Conservation (phyloP, 2,797 vertebrate genomes). For the Spondyliosoma cantharus region DNA sequence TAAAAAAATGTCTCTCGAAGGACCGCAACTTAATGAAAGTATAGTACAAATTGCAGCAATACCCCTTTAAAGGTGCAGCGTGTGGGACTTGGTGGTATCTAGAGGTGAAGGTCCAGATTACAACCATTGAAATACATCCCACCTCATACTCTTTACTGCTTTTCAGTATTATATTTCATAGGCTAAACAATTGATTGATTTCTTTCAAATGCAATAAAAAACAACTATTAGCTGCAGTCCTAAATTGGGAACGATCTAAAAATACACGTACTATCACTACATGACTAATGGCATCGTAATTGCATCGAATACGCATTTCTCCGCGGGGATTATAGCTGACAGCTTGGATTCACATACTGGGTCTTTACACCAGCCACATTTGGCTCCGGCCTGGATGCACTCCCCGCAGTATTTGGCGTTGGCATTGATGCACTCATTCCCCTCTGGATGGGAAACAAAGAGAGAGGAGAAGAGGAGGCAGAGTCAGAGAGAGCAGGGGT, state of each 20-base stretch:
- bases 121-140: too few relatives aligned
- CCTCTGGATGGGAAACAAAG: slow-evolving; percentile 85
- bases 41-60: neutral
- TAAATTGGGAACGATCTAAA: neutral
- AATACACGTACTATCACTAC: neutral
- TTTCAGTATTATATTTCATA: neutral
- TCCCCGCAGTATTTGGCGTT: slow-evolving; percentile 96
- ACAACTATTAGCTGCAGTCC: neutral
- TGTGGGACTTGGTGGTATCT: too few relatives aligned
- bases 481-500: slow-evolving; percentile 48
- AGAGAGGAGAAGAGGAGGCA: slow-evolving; percentile 45
- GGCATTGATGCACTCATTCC: slow-evolving; percentile 94
- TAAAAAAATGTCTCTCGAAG: too few relatives aligned
- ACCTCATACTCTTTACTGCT: too few relatives aligned
- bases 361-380: slow-evolving; percentile 97
- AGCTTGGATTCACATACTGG: slow-evolving; percentile 84
- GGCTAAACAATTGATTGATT: neutral
- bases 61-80: too few relatives aligned
- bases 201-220: neutral
- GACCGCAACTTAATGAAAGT: neutral
- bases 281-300: slow-evolving; percentile 11
- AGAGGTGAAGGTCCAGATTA: too few relatives aligned
- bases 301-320: slow-evolving; percentile 26
- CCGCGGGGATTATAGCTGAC: slow-evolving; percentile 34
- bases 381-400: slow-evolving; percentile 97